Evolutionary conservation across 2,888 invertebrate species (phyloP).

Genomic region (Pseudoips prasinana): DNA sequence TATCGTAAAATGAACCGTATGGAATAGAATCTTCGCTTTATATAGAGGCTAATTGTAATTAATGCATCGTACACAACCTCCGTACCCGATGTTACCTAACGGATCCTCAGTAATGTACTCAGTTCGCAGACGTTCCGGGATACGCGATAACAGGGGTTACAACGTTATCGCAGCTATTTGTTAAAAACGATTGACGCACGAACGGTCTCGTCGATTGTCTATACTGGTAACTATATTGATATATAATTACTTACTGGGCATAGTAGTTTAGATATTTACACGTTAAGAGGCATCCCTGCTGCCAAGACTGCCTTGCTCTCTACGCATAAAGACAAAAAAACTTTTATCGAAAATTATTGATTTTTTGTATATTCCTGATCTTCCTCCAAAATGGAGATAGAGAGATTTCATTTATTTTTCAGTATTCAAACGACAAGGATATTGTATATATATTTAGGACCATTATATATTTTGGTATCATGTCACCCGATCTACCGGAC

Average conservation of each 20-base stretch:
- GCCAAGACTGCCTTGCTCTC: too few species aligned
- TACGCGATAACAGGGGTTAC: constrained; percentile 74
- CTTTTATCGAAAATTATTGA: too few species aligned
- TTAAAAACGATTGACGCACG: constrained; percentile 78
- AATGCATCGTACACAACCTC: constrained; percentile 46
- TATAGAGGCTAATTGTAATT: constrained; percentile 53
- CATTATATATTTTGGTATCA: too few species aligned
- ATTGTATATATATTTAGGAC: too few species aligned
- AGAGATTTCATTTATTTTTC: too few species aligned
- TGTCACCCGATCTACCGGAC: too few species aligned
- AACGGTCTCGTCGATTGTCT: constrained; percentile 60
- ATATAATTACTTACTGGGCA: constrained; percentile 25
- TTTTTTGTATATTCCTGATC: too few species aligned
- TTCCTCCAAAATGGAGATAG: too few species aligned
- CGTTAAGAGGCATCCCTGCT: too few species aligned
- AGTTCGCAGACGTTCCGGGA: constrained; percentile 78
- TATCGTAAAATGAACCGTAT: constrained; percentile 51
- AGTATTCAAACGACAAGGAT: too few species aligned
- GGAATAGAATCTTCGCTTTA: constrained; percentile 49
- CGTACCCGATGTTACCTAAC: constrained; percentile 47
- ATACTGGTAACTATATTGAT: constrained; percentile 32
- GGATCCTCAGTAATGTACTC: constrained; percentile 52
- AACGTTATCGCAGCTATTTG: constrained; percentile 73
- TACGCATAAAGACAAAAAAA: too few species aligned
- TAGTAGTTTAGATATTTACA: too few species aligned